These are phyloP conservation scores for Limenitis camilla DNA, from an alignment of 2,888 invertebrate species.

Conservation along the genomic window DNA sequence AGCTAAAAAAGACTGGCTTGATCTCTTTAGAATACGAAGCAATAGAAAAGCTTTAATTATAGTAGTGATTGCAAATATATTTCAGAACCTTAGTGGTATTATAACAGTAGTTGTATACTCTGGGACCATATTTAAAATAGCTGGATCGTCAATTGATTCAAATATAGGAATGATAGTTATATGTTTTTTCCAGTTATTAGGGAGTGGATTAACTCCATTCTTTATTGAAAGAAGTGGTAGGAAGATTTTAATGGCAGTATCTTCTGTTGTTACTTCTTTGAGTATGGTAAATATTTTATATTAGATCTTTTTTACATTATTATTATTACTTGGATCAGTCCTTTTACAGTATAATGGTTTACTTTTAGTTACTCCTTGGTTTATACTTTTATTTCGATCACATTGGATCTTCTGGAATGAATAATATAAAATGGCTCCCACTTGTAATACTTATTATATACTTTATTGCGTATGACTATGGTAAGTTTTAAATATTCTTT, in stretches of 20 bases:
- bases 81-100: constrained; percentile 22
- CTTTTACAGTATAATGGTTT: too few species aligned
- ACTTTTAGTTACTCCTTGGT: constrained; percentile 30
- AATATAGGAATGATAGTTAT: constrained; percentile 18
- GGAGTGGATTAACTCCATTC: constrained; percentile 7
- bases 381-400: constrained; percentile 36
- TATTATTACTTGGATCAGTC: too few species aligned
- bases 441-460: constrained; percentile 35
- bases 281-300: constrained; percentile 17
- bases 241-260: constrained; percentile 10
- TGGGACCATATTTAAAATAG: constrained; percentile 17
- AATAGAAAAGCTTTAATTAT: constrained; percentile 41
- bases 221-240: constrained; percentile 19
- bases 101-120: constrained; percentile 14
- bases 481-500: too few species aligned
- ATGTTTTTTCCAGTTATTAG: constrained; percentile 15
- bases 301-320: too few species aligned
- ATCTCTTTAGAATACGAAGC: constrained; percentile 35
- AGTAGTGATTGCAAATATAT: constrained; percentile 31
- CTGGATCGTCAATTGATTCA: constrained; percentile 15
- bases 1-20: constrained; percentile 30
- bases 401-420: constrained; percentile 19
- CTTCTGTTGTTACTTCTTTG: constrained; percentile 11
- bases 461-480: constrained; percentile 37
- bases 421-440: constrained; percentile 36